These are phyloP conservation scores for Zaprionus camerounensis DNA, from an alignment of 1,140 invertebrate species.

Conservation along the genomic window DNA sequence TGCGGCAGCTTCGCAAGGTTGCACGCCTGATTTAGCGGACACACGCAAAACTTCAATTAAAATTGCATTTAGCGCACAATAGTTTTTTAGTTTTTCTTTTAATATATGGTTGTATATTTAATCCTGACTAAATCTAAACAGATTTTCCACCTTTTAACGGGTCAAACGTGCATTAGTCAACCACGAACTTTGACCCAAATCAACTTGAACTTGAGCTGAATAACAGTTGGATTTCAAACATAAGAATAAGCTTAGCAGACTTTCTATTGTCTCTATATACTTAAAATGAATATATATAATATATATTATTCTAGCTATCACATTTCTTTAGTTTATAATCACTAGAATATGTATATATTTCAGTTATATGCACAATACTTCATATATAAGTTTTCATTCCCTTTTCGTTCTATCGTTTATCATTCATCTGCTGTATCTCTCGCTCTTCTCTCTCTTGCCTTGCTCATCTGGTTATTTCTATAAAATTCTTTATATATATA, in stretches of 20 bases:
- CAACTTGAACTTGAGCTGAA: constrained; percentile 26
- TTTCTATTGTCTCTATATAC: neutral
- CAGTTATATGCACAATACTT: neutral
- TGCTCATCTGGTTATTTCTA: neutral
- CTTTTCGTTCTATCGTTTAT: neutral
- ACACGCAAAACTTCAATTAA: constrained; percentile 72
- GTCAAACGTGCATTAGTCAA: neutral
- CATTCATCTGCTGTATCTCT: neutral
- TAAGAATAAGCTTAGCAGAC: neutral
- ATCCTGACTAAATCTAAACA: neutral
- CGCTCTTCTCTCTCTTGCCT: neutral
- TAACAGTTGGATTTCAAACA: neutral
- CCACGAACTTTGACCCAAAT: neutral
- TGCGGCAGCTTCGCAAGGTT: neutral
- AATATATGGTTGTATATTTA: neutral
- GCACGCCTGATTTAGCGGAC: constrained; percentile 48
- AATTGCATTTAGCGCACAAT: constrained; percentile 49
- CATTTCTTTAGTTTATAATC: neutral
- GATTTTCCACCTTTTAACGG: neutral
- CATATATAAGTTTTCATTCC: neutral
- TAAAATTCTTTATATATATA: neutral
- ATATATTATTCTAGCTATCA: neutral
- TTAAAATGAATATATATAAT: neutral
- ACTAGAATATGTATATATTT: neutral
- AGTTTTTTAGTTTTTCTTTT: constrained; percentile 3